Evolutionary conservation across 2,888 invertebrate species (phyloP).

Genomic region (Drosophila limbata): DNA sequence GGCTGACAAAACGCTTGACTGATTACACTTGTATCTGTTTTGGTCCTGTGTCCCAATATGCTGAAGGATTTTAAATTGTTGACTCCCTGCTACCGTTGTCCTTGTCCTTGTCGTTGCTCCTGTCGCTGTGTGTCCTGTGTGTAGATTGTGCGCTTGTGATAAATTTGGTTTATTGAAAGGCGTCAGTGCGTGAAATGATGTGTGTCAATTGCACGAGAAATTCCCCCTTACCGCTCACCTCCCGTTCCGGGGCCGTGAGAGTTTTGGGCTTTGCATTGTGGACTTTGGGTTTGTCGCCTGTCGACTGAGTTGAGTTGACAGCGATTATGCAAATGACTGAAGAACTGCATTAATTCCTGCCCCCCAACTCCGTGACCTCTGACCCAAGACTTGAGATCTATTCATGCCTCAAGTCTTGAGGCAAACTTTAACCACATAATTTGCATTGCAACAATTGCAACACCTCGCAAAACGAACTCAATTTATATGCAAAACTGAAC

Average conservation of each 20-base stretch:
- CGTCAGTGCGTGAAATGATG: conserved; percentile 86
- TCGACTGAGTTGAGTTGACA: conserved; percentile 61
- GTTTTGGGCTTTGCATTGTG: conserved; percentile 54
- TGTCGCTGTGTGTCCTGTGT: conserved; percentile 2
- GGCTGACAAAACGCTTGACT: conserved; percentile 81
- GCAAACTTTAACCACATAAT: conserved; percentile 42
- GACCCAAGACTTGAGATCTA: conserved; percentile 18
- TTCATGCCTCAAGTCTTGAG: conserved; percentile 17
- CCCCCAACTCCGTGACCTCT: neutral
- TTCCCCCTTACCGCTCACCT: conserved; percentile 36
- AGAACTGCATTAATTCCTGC: conserved; percentile 71
- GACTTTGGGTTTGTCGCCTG: conserved; percentile 48
- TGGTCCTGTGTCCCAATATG: conserved; percentile 62
- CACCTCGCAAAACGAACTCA: conserved; percentile 39
- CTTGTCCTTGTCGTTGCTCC: conserved; percentile 23
- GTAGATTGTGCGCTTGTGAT: conserved; percentile 75
- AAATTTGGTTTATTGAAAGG: conserved; percentile 86
- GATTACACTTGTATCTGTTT: conserved; percentile 82
- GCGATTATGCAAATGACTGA: conserved; percentile 79
- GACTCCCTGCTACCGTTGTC: conserved; percentile 46
- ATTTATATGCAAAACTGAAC: conserved; percentile 68
- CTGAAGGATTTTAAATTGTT: conserved; percentile 77
- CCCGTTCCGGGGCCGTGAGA: conserved; percentile 43
- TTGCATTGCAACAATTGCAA: conserved; percentile 62
- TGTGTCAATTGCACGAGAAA: conserved; percentile 85